phyloP scores from a whole-genome alignment of 2,888 invertebrate genomes.

The Trichogramma dendrolimi region DNA sequence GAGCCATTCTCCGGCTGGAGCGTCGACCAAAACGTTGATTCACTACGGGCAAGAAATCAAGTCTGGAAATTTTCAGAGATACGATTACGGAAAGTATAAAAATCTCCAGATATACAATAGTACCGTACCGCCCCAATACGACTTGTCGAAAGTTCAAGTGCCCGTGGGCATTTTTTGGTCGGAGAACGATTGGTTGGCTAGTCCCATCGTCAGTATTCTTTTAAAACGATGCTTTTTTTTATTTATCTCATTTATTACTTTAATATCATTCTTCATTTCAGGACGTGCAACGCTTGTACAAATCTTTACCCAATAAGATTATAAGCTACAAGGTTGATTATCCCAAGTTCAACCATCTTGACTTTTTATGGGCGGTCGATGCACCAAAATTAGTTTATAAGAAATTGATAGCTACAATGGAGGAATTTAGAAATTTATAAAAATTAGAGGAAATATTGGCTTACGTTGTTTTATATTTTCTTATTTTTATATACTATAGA shows the following conservation, averaged over 20 bases:
- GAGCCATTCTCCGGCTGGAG: conserved; percentile 68
- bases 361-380: conserved; percentile 67
- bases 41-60: conserved; percentile 67
- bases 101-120: conserved; percentile 62
- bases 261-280: conserved; percentile 35
- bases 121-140: conserved; percentile 60
- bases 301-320: conserved; percentile 55
- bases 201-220: conserved; percentile 53
- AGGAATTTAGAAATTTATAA: conserved; percentile 34
- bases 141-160: conserved; percentile 58
- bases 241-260: neutral
- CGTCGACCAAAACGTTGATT: conserved; percentile 67
- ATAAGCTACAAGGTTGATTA: conserved; percentile 59
- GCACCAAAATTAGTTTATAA: conserved; percentile 61
- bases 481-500: no score
- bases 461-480: no score
- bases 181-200: conserved; percentile 70
- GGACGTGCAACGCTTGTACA: conserved; percentile 60
- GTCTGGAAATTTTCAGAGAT: conserved; percentile 62
- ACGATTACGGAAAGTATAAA: conserved; percentile 63
- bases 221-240: neutral
- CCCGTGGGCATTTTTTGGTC: conserved; percentile 66
- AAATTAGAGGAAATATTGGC: no score
- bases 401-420: conserved; percentile 53
- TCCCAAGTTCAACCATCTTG: conserved; percentile 68